Conservation (phyloP, 2,113 vertebrate species). For the Shinisaurus crocodilurus region DNA sequence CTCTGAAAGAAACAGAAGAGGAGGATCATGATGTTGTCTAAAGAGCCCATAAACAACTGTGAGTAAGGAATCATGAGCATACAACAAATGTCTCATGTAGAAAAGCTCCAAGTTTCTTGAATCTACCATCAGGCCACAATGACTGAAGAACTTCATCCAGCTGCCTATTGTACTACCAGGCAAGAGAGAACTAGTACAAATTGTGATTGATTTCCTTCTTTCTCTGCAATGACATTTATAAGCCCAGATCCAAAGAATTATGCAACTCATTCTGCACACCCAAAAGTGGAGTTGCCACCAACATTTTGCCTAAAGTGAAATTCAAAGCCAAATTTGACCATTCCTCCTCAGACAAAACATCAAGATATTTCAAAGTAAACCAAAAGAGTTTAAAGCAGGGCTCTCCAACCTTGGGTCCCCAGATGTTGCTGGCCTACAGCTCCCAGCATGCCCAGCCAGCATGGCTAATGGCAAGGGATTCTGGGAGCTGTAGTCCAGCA, state of each 20-base stretch:
- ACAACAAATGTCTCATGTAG: too few relatives aligned
- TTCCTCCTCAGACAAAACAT: background rate
- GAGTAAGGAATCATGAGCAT: too few relatives aligned
- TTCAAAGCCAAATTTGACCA: background rate
- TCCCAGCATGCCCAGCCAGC: too few relatives aligned
- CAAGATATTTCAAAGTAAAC: background rate
- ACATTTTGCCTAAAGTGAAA: background rate
- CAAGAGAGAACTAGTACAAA: background rate
- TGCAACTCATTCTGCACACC: background rate
- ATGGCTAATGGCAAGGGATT: too few relatives aligned
- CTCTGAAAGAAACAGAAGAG: too few relatives aligned
- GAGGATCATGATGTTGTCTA: too few relatives aligned
- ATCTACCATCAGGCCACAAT: background rate
- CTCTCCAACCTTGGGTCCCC: too few relatives aligned
- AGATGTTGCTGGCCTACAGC: too few relatives aligned
- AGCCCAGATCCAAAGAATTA: background rate
- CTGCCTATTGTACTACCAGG: background rate
- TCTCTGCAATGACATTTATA: conserved; percentile 8
- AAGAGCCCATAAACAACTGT: too few relatives aligned
- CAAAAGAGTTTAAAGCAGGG: background rate
- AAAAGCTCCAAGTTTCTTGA: background rate
- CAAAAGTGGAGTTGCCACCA: background rate
- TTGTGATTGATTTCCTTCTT: background rate
- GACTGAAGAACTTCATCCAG: background rate
- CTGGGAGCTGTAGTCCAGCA: too few relatives aligned